Evolutionary conservation across 2,113 vertebrate genomes (phyloP).

Genomic region (Syrmaticus mikado): DNA sequence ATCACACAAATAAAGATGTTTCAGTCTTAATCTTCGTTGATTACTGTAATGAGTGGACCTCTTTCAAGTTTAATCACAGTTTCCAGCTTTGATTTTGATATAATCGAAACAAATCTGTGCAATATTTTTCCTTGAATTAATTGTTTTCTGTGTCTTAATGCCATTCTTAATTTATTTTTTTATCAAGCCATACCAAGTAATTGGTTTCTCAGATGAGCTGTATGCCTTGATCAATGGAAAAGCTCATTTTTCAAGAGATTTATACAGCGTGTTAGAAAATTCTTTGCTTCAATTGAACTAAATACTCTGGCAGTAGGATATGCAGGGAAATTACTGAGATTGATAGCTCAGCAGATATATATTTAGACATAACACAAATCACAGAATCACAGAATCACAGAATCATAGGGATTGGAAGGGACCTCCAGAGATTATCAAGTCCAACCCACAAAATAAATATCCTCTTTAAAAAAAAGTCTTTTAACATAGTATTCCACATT

Average conservation of each 20-base stretch:
- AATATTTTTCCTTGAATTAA: slow-evolving; percentile 15
- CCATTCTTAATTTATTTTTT: not conserved
- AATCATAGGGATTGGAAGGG: no score
- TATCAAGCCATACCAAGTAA: not conserved
- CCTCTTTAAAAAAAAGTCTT: not conserved
- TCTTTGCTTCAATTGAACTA: not conserved
- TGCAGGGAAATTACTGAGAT: not conserved
- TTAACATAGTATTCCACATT: not conserved
- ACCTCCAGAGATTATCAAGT: no score
- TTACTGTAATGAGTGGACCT: not conserved
- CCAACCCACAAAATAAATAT: not conserved
- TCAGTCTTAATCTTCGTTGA: not conserved
- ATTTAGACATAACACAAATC: not conserved
- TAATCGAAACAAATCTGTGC: slow-evolving; percentile 24
- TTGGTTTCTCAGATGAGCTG: slow-evolving; percentile 5
- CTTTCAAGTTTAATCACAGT: slow-evolving; percentile 4
- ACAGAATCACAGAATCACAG: no score
- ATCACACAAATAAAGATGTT: not conserved
- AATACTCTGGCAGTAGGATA: not conserved
- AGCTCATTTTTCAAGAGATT: not conserved
- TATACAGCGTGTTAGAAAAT: not conserved
- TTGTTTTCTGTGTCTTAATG: slow-evolving; percentile 10
- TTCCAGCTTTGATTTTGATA: slow-evolving; percentile 19
- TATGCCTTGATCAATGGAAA: not conserved
- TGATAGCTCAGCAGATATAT: not conserved